Percentiles rank a stretch among this genome's conserved stretches.
These are phyloP conservation scores for Apostichopus californicus DNA, from an alignment of 35 echinoderm and acorn worm genomes.

Conservation along the genomic window DNA sequence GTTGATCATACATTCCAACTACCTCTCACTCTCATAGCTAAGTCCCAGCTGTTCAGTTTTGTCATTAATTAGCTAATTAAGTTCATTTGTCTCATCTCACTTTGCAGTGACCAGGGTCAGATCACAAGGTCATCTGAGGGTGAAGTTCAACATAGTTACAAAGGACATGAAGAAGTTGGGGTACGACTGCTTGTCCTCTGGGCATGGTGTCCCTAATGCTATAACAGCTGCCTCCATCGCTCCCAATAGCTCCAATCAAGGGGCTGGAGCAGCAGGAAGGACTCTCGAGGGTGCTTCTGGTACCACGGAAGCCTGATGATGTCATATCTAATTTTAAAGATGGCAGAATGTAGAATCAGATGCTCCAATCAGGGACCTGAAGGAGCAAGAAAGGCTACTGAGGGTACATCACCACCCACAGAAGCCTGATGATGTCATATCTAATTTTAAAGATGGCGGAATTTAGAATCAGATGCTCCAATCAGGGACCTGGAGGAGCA, in stretches of 20 bases:
- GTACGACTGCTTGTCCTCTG: constrained; percentile 68
- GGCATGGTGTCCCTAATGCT: constrained; percentile 57
- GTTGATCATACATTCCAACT: too few species aligned
- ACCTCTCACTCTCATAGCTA: too few species aligned
- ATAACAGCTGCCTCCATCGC: constrained; percentile 62
- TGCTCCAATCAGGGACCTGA: neutral
- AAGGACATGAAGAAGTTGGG: constrained; percentile 98
- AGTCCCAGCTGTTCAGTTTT: too few species aligned
- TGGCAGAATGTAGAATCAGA: neutral
- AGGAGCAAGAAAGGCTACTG: neutral
- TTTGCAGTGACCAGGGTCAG: constrained; percentile 86
- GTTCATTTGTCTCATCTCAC: constrained; percentile 16
- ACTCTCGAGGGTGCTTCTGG: constrained; percentile 12
- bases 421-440: neutral
- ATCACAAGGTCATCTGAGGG: constrained; percentile 86
- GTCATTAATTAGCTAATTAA: neutral
- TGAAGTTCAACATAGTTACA: constrained; percentile 80
- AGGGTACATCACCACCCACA: neutral
- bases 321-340: neutral
- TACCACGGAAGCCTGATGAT: constrained; percentile 23
- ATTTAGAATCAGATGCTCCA: too few species aligned
- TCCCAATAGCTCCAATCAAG: constrained; percentile 20
- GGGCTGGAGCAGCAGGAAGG: constrained; percentile 56
- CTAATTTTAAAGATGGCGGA: too few species aligned
- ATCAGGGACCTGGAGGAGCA: too few species aligned